Evolutionary conservation across 2,888 invertebrate species (phyloP), one percentile per base, ranked within the genome.

Genomic region (Ditylenchus weischeri): DNA sequence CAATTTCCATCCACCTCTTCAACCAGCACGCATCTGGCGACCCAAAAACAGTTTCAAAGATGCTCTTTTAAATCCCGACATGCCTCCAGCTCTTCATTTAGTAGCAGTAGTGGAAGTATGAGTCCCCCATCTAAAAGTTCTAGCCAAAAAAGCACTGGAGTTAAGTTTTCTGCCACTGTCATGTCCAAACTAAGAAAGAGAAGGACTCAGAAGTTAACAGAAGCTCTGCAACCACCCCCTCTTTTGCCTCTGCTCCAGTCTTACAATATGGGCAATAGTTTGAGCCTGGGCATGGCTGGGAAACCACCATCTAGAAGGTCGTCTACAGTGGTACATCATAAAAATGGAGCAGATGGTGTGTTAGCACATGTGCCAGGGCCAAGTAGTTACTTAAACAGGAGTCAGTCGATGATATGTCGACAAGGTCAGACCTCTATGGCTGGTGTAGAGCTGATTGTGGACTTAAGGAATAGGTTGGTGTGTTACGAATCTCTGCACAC

Each of bases 401-500:
- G 70, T 49, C 49, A 71, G 48, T 70, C 69, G 23, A 57, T 70
- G 21, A 65, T 57, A 54, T 58, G 57, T 61, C 48, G 49, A 38
- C 70, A 62, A n/a, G 48, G 47, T 11, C 62, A 43, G 8, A 62
- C 59, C 29, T 70, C 69, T 43, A 57, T 70, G 18, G 54, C 70
- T 29, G 65, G 69, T 43, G 63, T 64, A 23, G 70, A 71, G 63
- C 58, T 70, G 21, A 62, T 70, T 59, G 50, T 36, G 54, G 70
- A 71, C 57, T 23, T 70, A 15, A 58, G 71, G 35, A 51, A 72
- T 60, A 72, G 70, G 70, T 72, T 57, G 57, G 69, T 23, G 59
- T 38, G 19, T 23, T 64, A 29, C 3, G 29, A 5, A 29, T 29
- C 3, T 29, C 5, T 29, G 29, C 29, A 29, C 3, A 4, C 29